phyloP scores from a whole-genome alignment of 1,140 invertebrate species.

The Linepithema humile region DNA sequence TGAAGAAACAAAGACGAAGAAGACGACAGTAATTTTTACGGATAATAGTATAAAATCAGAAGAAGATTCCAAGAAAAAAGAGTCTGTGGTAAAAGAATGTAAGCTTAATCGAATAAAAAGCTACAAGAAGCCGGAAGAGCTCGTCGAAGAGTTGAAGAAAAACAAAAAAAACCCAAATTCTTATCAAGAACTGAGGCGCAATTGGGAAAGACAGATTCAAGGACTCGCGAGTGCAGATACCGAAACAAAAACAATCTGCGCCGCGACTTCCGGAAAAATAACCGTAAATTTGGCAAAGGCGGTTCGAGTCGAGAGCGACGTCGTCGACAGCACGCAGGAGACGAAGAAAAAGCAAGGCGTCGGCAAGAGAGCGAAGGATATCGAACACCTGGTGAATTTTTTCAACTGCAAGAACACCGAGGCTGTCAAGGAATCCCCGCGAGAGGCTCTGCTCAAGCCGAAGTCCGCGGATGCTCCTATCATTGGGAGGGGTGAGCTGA shows the following conservation, averaged over 20 bases:
- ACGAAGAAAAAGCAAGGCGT: slow-evolving; percentile 32
- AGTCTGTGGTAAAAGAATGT: neutral
- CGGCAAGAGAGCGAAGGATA: slow-evolving; percentile 75
- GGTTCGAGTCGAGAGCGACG: neutral
- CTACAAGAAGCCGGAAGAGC: slow-evolving; percentile 26
- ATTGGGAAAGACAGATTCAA: slow-evolving; percentile 79
- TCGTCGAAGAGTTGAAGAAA: neutral
- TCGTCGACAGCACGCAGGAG: slow-evolving; percentile 26
- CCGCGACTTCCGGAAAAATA: neutral
- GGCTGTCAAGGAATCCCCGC: slow-evolving; percentile 52
- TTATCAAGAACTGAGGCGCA: slow-evolving; percentile 77
- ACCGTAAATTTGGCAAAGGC: slow-evolving; percentile 38
- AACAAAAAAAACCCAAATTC: slow-evolving; percentile 63
- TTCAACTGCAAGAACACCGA: slow-evolving; percentile 82
- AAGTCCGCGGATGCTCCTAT: slow-evolving; percentile 20
- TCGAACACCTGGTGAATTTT: slow-evolving; percentile 82
- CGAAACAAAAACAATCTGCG: slow-evolving; percentile 42
- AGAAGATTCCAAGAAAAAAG: neutral
- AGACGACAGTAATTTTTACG: neutral
- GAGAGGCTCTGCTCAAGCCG: slow-evolving; percentile 69
- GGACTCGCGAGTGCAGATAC: slow-evolving; percentile 24
- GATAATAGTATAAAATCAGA: neutral
- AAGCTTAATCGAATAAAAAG: neutral
- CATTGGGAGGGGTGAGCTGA: slow-evolving; percentile 18
- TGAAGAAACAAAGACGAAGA: slow-evolving; percentile 23